Evolutionary conservation across 2,888 invertebrate species (phyloP).

Genomic region (Tanypteryx hageni): DNA sequence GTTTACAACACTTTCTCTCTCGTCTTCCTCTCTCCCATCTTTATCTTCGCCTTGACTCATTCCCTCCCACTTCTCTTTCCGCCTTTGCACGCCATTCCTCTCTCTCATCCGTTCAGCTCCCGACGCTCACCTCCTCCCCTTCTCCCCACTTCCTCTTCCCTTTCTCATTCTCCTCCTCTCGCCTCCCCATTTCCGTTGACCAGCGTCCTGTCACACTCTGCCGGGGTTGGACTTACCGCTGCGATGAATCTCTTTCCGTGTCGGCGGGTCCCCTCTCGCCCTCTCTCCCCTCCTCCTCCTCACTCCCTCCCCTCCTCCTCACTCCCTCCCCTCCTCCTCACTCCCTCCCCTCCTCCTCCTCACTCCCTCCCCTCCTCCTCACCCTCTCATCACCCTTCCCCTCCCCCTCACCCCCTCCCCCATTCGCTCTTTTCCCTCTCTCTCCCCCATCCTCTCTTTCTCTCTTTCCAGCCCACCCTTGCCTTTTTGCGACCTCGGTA

Average conservation of each 20-base stretch:
- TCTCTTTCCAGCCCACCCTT: neutral
- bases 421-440: neutral
- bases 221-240: slow-evolving; percentile 23
- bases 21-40: no score
- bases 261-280: neutral
- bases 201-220: neutral
- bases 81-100: no score
- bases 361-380: neutral
- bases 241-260: slow-evolving; percentile 37
- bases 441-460: neutral
- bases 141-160: neutral
- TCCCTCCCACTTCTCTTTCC: no score
- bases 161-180: neutral
- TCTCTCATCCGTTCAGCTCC: neutral
- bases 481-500: neutral
- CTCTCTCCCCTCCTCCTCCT: neutral
- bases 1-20: no score
- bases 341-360: neutral
- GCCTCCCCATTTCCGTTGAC: neutral
- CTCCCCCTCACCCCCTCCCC: neutral
- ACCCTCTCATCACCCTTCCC: no score
- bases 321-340: neutral
- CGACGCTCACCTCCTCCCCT: neutral
- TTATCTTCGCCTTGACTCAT: no score
- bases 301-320: neutral